Evolutionary conservation across 2,797 vertebrate genomes (phyloP).

Genomic region (Cirrhinus mrigala): DNA sequence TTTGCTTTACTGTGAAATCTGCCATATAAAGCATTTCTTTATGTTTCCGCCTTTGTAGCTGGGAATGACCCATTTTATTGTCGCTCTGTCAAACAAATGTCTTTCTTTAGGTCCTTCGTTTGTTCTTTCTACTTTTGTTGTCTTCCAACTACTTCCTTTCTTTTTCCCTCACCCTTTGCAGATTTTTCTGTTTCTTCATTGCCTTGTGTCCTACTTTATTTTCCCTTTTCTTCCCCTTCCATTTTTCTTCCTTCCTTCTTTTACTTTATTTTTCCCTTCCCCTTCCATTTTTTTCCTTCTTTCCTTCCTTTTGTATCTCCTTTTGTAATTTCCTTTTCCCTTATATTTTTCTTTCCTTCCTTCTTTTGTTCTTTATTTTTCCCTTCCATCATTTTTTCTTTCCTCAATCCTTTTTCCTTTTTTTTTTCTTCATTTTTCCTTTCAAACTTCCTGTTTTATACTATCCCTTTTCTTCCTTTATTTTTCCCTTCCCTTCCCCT

Average conservation of each 20-base stretch:
- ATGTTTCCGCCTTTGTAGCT: constrained; percentile 5
- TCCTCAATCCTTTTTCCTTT: too few species aligned
- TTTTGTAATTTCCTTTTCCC: too few species aligned
- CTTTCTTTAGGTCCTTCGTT: constrained; percentile 4
- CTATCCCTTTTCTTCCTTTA: not conserved
- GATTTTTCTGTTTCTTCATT: not conserved
- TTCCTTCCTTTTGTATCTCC: not conserved
- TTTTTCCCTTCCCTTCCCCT: too few species aligned
- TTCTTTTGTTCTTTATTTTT: too few species aligned
- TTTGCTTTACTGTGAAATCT: constrained; percentile 53
- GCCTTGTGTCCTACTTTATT: not conserved
- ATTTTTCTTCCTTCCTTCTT: too few species aligned
- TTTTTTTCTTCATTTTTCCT: not conserved
- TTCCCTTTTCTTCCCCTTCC: not conserved
- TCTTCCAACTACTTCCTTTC: not conserved
- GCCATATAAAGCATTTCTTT: constrained; percentile 35
- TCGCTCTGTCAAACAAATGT: not conserved
- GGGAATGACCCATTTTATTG: constrained; percentile 29
- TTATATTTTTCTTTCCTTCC: not conserved
- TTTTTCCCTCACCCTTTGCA: not conserved
- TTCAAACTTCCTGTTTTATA: too few species aligned
- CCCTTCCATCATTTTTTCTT: not conserved
- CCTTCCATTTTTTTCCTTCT: not conserved
- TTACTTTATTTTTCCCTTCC: not conserved
- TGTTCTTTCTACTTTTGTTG: not conserved